Percentiles rank a stretch among this genome's conserved stretches.
These are phyloP conservation scores for Hydrozoanthus tunicans DNA, from an alignment of 64 coral and sea anemone genomes.

Conservation along the genomic window DNA sequence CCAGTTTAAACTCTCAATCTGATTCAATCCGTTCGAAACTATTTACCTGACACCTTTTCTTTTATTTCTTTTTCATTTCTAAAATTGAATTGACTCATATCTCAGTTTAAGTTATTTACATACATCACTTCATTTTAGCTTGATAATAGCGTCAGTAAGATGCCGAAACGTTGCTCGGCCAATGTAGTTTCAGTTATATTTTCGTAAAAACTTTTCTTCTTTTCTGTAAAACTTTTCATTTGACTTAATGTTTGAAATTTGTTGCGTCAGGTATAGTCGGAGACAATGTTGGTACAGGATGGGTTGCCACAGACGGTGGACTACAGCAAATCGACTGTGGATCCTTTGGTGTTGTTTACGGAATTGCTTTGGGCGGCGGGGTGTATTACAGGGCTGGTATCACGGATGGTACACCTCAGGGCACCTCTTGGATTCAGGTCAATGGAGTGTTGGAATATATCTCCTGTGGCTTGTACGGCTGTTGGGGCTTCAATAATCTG, in stretches of 20 bases:
- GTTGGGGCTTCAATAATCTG: conserved; percentile 5
- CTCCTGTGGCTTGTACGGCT: conserved; percentile 16
- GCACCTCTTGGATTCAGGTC: background rate
- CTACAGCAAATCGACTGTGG: conserved; percentile 19
- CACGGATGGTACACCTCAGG: background rate
- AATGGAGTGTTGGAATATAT: background rate
- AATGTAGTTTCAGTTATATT: too few relatives aligned
- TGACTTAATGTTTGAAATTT: background rate
- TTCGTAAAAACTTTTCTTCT: too few relatives aligned
- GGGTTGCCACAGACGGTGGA: background rate
- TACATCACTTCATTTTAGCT: too few relatives aligned
- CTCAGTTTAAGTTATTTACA: too few relatives aligned
- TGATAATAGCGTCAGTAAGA: too few relatives aligned
- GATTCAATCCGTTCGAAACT: too few relatives aligned
- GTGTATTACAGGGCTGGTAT: conserved; percentile 3
- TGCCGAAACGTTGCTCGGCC: too few relatives aligned
- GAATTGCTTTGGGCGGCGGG: background rate
- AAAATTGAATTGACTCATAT: too few relatives aligned
- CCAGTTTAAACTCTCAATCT: too few relatives aligned
- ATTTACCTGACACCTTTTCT: too few relatives aligned
- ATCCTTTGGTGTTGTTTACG: conserved; percentile 14
- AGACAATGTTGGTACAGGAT: background rate
- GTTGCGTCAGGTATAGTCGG: background rate
- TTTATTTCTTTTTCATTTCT: too few relatives aligned
- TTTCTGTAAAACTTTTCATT: too few relatives aligned